A percentile compares a stretch with the other conserved stretches of the same genome.
phyloP scores from a whole-genome alignment of 2,888 invertebrate genomes.

The Oasisia sp. region DNA sequence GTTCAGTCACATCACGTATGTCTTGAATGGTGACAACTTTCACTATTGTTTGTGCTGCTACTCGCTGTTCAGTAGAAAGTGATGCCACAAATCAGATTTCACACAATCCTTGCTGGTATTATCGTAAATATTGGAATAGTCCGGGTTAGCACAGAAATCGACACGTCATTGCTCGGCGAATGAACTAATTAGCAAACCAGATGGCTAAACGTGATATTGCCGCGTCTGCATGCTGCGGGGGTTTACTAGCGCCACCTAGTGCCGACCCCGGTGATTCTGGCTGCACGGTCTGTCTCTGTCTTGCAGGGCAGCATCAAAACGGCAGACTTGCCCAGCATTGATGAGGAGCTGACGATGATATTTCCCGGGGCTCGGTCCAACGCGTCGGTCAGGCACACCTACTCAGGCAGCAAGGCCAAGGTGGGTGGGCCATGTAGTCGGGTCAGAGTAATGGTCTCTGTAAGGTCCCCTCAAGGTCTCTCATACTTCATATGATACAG shows the following conservation, averaged over 20 bases:
- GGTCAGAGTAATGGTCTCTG: background rate
- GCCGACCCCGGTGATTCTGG: background rate
- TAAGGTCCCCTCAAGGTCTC: background rate
- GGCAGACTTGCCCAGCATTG: slow-evolving; percentile 59
- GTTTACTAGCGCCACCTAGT: background rate
- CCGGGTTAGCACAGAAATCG: background rate
- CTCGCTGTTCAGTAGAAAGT: background rate
- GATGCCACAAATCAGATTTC: background rate
- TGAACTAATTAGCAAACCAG: background rate
- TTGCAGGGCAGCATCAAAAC: slow-evolving; percentile 37
- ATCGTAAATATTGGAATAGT: background rate
- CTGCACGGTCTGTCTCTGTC: slow-evolving; percentile 20
- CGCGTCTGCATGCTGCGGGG: background rate
- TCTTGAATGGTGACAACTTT: no score
- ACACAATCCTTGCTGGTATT: background rate
- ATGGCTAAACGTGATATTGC: background rate
- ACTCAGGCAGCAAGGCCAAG: slow-evolving; percentile 44
- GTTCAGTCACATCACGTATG: background rate
- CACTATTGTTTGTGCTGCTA: background rate
- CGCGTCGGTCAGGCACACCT: slow-evolving; percentile 45
- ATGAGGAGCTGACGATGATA: slow-evolving; percentile 61
- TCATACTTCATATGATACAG: background rate
- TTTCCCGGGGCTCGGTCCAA: slow-evolving; percentile 49
- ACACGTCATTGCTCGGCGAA: background rate
- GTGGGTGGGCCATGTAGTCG: slow-evolving; percentile 18